Percentiles rank a stretch among this genome's conserved stretches.
Evolutionary conservation across 2,113 vertebrate species (phyloP).

Genomic region (Antigone vipio): DNA sequence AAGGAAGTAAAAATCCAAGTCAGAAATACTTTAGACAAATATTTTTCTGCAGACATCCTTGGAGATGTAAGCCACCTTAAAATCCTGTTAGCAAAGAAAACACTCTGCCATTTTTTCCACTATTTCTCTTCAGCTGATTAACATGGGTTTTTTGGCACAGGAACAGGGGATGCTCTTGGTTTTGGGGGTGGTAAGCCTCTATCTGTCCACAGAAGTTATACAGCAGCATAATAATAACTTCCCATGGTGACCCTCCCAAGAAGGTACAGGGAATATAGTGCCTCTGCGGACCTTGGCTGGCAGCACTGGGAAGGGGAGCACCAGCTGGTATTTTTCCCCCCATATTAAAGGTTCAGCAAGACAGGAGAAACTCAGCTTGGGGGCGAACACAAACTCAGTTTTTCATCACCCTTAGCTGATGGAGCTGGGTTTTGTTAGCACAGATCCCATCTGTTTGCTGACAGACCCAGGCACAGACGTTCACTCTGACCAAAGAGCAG

Average conservation of each 20-base stretch:
- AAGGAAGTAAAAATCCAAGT: background rate
- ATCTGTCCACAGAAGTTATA: background rate
- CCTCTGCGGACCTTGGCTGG: background rate
- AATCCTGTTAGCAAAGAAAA: background rate
- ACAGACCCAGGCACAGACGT: background rate
- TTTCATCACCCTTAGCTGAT: background rate
- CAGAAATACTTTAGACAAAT: background rate
- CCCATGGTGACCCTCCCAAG: background rate
- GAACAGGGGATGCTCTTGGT: background rate
- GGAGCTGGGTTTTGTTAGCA: background rate
- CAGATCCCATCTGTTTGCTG: background rate
- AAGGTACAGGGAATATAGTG: background rate
- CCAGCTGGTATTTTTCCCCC: too few species aligned
- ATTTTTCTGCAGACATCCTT: background rate
- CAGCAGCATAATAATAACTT: background rate
- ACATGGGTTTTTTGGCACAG: background rate
- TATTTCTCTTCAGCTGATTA: background rate
- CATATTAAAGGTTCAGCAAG: background rate
- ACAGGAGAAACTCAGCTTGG: background rate
- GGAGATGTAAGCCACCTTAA: background rate
- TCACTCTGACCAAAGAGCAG: background rate
- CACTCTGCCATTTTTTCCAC: background rate
- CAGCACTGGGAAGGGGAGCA: background rate
- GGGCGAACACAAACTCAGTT: background rate
- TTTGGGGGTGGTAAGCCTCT: background rate